Percentiles rank a stretch among this genome's conserved stretches.
phyloP scores from a whole-genome alignment of 2,113 vertebrate genomes.

The Pangasianodon gigas region DNA sequence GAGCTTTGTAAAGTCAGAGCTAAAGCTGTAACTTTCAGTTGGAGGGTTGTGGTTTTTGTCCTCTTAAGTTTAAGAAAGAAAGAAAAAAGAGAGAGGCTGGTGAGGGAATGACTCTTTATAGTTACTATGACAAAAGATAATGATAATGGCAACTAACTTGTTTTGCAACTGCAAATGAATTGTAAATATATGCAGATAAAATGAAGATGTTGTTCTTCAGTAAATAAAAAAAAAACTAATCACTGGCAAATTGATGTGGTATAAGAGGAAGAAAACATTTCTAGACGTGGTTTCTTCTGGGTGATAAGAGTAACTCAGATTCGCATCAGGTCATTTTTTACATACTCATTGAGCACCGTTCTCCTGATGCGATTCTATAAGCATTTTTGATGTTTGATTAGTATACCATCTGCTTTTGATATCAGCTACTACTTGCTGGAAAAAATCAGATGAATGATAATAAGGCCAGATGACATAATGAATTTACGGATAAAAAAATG shows the following conservation, averaged over 20 bases:
- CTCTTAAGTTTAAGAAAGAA: neutral
- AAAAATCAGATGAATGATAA: conserved; percentile 55
- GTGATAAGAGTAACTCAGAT: neutral
- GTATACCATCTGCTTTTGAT: conserved; percentile 36
- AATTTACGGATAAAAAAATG: conserved; percentile 53
- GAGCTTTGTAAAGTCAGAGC: neutral
- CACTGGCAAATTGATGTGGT: neutral
- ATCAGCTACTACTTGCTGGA: conserved; percentile 50
- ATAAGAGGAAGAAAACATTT: neutral
- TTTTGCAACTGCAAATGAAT: neutral
- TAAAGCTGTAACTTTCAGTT: neutral
- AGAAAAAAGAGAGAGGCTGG: neutral
- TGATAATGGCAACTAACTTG: neutral
- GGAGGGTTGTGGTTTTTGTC: neutral
- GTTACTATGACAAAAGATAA: neutral
- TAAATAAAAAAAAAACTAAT: neutral
- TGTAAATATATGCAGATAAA: neutral
- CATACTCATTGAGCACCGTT: neutral
- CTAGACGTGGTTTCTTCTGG: neutral
- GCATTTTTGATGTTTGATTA: conserved; percentile 48
- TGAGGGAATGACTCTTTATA: neutral
- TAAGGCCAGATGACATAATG: conserved; percentile 45
- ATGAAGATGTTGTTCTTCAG: neutral
- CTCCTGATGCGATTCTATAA: neutral
- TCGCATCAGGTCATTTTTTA: neutral